Percentiles rank a stretch among this genome's conserved stretches.
Evolutionary conservation across 1,140 invertebrate species (phyloP).

Genomic region (Drosophila orena): DNA sequence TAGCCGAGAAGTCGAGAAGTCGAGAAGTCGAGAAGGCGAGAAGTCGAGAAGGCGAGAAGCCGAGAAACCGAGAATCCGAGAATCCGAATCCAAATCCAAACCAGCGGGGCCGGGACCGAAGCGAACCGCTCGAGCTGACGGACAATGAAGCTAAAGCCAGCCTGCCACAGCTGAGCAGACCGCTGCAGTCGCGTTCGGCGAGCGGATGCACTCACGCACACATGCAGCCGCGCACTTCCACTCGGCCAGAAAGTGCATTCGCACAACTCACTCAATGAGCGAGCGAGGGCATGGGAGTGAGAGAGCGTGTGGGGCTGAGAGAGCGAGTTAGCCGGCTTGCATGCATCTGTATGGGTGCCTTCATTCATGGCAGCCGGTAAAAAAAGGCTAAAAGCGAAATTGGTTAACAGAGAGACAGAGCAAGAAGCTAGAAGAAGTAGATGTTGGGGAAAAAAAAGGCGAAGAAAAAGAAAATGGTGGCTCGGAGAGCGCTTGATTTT

Average conservation of each 20-base stretch:
- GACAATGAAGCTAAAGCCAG: constrained; percentile 80
- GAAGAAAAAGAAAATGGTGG: constrained; percentile 76
- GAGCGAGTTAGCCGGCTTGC: constrained; percentile 37
- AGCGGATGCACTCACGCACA: constrained; percentile 41
- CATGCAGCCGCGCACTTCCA: background rate
- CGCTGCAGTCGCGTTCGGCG: constrained; percentile 26
- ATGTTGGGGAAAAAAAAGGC: constrained; percentile 8
- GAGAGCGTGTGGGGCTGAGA: constrained; percentile 25
- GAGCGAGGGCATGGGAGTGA: background rate
- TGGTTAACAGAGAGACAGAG: constrained; percentile 57
- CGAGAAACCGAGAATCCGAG: constrained; percentile 13
- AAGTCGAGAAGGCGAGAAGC: background rate
- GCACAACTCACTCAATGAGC: constrained; percentile 15
- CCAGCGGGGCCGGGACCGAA: constrained; percentile 69
- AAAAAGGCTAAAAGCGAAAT: constrained; percentile 82
- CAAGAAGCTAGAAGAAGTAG: constrained; percentile 4
- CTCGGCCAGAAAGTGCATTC: constrained; percentile 54
- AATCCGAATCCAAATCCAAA: constrained; percentile 56
- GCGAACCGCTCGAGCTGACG: constrained; percentile 80
- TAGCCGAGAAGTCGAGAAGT: background rate
- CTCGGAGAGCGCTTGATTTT: constrained; percentile 46
- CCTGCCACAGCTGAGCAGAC: constrained; percentile 62
- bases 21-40: constrained; percentile 15
- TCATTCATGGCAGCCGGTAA: constrained; percentile 79
- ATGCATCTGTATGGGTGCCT: constrained; percentile 55